Conservation (phyloP, 2,888 invertebrate genomes). For the Tanytarsus gracilentus region DNA sequence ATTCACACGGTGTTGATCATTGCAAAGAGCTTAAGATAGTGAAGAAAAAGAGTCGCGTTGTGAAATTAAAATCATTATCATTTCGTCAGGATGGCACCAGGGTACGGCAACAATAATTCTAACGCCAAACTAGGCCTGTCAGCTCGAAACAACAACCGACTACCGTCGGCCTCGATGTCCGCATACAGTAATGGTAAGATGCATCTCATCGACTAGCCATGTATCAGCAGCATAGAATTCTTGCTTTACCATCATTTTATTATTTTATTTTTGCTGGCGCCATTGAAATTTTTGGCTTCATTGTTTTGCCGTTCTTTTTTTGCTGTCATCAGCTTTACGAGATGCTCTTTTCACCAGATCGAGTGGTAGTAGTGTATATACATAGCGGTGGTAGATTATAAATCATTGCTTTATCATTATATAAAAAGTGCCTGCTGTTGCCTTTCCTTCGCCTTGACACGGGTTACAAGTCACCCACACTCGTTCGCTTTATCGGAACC, state of each 20-base stretch:
- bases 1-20: not conserved
- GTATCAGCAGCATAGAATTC: not conserved
- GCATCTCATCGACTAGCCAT: not conserved
- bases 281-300: slow-evolving; percentile 6
- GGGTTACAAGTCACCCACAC: too few species aligned
- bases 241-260: not conserved
- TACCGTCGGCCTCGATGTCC: not conserved
- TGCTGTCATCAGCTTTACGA: not conserved
- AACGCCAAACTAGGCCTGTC: not conserved
- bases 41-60: too few species aligned
- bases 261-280: not conserved
- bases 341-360: too few species aligned
- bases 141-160: not conserved
- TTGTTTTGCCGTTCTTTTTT: slow-evolving; percentile 6
- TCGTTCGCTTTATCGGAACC: too few species aligned
- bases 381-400: too few species aligned
- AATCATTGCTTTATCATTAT: too few species aligned
- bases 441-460: too few species aligned
- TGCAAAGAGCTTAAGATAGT: too few species aligned
- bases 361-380: too few species aligned
- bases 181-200: not conserved
- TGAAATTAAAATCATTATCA: not conserved
- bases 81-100: not conserved
- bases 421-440: too few species aligned
- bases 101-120: not conserved